A percentile compares a stretch with the other conserved stretches of the same genome.
phyloP scores from a whole-genome alignment of 1,140 invertebrate genomes.

The Psix sp. region DNA sequence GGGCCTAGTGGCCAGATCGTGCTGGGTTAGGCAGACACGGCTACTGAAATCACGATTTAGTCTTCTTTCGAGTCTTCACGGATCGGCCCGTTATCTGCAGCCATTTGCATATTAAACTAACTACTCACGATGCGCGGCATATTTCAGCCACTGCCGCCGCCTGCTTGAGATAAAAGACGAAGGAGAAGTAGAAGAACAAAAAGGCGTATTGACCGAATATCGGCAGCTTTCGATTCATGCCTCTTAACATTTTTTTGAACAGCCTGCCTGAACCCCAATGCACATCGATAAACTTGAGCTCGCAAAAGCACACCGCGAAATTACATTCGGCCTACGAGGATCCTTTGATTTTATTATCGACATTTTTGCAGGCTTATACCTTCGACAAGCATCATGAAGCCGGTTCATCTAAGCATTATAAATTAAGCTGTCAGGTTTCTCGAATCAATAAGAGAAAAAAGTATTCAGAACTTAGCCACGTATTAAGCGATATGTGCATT shows the following conservation, averaged over 20 bases:
- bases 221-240: conserved; percentile 52
- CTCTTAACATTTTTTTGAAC: conserved; percentile 57
- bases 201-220: conserved; percentile 50
- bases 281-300: conserved; percentile 57
- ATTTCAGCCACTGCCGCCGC: conserved; percentile 68
- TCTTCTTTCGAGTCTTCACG: conserved; percentile 71
- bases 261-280: conserved; percentile 62
- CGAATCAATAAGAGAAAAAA: conserved; percentile 47
- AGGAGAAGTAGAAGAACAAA: conserved; percentile 33
- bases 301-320: conserved; percentile 24
- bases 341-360: conserved; percentile 48
- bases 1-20: conserved; percentile 48
- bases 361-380: conserved; percentile 46
- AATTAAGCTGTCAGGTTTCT: conserved; percentile 55
- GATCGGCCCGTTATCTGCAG: conserved; percentile 74
- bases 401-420: conserved; percentile 54
- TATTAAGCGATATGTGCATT: conserved; percentile 19
- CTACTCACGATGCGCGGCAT: conserved; percentile 75
- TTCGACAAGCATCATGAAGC: conserved; percentile 19
- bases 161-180: conserved; percentile 56
- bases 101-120: conserved; percentile 78
- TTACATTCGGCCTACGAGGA: conserved; percentile 29
- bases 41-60: conserved; percentile 77
- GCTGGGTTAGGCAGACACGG: conserved; percentile 67
- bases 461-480: conserved; percentile 47